A percentile compares a stretch with the other conserved stretches of the same genome.
Conservation (phyloP, 1,140 invertebrate species). For the Rhagoletis pomonella region DNA sequence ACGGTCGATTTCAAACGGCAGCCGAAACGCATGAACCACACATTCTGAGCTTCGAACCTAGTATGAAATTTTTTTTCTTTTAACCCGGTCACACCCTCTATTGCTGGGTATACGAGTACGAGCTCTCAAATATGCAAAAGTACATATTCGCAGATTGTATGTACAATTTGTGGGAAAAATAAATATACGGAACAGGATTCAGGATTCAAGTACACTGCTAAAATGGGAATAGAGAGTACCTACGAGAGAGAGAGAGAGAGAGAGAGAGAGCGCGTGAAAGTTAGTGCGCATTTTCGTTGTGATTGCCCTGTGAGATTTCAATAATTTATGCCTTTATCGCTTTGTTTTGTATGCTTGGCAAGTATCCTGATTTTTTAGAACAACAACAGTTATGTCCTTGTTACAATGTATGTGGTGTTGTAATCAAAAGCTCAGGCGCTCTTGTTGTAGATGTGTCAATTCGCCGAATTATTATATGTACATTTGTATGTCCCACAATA, state of each 20-base stretch:
- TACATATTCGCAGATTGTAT: conserved; percentile 33
- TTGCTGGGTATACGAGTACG: conserved; percentile 57
- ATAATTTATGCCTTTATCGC: neutral
- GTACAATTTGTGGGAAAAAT: conserved; percentile 34
- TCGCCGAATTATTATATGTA: neutral
- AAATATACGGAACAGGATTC: conserved; percentile 32
- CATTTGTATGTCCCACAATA: neutral
- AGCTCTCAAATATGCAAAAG: conserved; percentile 15
- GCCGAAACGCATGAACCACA: conserved; percentile 61
- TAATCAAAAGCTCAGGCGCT: neutral
- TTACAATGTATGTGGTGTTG: no score
- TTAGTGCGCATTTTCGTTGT: neutral
- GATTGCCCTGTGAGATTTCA: neutral
- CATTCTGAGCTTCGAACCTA: conserved; percentile 73
- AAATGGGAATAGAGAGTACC: neutral
- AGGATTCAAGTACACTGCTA: neutral
- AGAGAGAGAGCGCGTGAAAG: neutral
- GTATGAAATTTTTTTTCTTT: conserved; percentile 73
- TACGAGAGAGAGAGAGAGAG: neutral
- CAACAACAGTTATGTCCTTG: neutral
- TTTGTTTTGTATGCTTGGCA: neutral
- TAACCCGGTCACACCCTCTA: conserved; percentile 74
- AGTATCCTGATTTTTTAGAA: neutral
- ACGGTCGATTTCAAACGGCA: conserved; percentile 48
- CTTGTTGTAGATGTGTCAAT: neutral